Evolutionary conservation across 2,113 vertebrate genomes (phyloP).

Genomic region (Mixornis gularis): DNA sequence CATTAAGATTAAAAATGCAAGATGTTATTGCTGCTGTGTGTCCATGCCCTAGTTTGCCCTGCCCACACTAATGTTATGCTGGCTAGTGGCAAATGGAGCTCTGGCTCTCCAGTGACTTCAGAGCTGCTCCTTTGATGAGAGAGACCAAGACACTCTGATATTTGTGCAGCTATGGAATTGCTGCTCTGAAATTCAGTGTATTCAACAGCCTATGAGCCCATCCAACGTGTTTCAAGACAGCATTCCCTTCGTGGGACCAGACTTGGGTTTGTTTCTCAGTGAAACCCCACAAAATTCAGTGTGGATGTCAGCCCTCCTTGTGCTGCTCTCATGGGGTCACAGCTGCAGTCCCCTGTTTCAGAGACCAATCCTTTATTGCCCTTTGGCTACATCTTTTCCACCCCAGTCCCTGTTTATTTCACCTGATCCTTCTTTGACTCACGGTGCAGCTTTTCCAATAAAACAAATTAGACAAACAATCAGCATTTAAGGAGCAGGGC

Average conservation of each 20-base stretch:
- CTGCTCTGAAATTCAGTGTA: neutral
- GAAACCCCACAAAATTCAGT: accelerated
- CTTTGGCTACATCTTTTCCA: neutral
- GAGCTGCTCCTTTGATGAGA: neutral
- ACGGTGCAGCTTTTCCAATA: neutral
- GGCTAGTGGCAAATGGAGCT: neutral
- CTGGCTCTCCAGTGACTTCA: neutral
- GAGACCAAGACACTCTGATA: neutral
- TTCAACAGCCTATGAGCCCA: neutral
- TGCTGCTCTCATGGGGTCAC: accelerated
- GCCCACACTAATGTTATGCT: neutral
- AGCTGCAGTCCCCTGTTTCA: accelerated
- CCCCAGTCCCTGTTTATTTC: neutral
- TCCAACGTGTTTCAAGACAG: neutral
- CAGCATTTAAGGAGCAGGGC: neutral
- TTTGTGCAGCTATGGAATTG: neutral
- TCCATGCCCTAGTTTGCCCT: neutral
- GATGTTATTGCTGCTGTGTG: neutral
- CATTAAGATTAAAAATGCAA: neutral
- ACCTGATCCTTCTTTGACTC: neutral
- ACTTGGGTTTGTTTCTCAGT: neutral
- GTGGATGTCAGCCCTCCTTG: neutral
- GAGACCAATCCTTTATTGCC: accelerated
- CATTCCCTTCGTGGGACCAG: neutral
- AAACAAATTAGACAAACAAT: neutral